phyloP scores from a whole-genome alignment of 2,888 invertebrate species.

The Papilio gigon region DNA sequence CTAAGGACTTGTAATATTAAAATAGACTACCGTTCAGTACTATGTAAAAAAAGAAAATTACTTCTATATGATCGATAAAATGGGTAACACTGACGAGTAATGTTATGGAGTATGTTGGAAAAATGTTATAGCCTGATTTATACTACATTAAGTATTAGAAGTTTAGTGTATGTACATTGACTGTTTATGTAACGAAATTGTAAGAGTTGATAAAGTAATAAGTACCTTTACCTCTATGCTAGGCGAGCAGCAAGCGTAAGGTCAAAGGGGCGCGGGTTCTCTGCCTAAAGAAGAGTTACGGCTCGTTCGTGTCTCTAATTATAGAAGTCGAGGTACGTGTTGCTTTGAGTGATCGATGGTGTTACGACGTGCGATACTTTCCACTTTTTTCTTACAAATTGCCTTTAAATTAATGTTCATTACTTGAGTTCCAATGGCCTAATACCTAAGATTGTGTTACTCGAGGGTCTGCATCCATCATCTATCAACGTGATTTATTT shows the following conservation, averaged over 20 bases:
- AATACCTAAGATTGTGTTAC: neutral
- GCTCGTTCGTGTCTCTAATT: slow-evolving; percentile 63
- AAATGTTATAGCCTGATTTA: neutral
- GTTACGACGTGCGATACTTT: slow-evolving; percentile 44
- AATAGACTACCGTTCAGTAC: neutral
- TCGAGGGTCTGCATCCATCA: neutral
- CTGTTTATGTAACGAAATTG: neutral
- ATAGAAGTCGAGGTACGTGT: slow-evolving; percentile 58
- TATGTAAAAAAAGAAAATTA: neutral
- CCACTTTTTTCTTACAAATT: slow-evolving; percentile 39
- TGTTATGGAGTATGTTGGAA: neutral
- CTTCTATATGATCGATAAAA: neutral
- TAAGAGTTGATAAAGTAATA: neutral
- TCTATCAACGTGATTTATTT: neutral
- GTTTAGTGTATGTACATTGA: neutral
- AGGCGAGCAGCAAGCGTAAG: slow-evolving; percentile 48
- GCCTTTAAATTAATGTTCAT: slow-evolving; percentile 41
- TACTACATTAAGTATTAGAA: neutral
- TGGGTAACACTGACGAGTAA: neutral
- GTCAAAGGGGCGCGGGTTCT: slow-evolving; percentile 59
- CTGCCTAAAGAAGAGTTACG: slow-evolving; percentile 56
- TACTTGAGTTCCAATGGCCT: slow-evolving; percentile 36
- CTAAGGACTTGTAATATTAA: neutral
- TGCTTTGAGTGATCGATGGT: slow-evolving; percentile 47
- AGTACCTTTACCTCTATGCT: slow-evolving; percentile 42